Evolutionary conservation across 2,797 vertebrate genomes (phyloP), one percentile per base, ranked within the genome.

Genomic region (Hypotaenidia philippensis): DNA sequence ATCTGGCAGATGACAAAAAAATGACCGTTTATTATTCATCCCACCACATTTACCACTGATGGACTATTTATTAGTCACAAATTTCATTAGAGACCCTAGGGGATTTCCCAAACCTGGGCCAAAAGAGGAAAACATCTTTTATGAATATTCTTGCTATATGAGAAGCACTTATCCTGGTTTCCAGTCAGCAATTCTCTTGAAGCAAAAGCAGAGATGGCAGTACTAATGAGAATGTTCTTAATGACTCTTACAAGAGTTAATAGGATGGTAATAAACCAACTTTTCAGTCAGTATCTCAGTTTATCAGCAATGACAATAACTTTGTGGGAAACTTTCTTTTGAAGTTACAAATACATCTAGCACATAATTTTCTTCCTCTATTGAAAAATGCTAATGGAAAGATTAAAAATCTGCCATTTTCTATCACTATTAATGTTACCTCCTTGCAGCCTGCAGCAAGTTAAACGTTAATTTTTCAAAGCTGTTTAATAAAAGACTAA

Each of bases 1-100:
- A 78, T 83, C 26, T 84, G 85, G 72, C 91, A 75, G 83, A 93
- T 72, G 77, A 64, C 57, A 76, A 65, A 91, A 90, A 94, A 87
- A 34, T 78, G 80, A 94, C 82, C 36, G 1, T 70, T 88, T 75
- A 68, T 89, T 93, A 78, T 79, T 96, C 90, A 83, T 50, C 32
- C 50, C 2, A 4, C 59, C 52, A 7, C 82, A 77, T 89, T 87
- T 65, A 87, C 69, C 87, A 78, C 60, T 83, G 94, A 70, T 89
- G 55, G 61, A 80, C 71, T 75, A 52, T 78, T 64, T 56, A 78
- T 72, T 89, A 80, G 60, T 90, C 86, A 78, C 9, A 26, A 50
- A 77, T 87, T 94, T 94, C 83, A 70, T 60, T 7, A 38, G 18
- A 81, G 40, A n/a, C 59, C 59, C 23, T 11, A 49, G 36, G 77